Base-by-base conservation (phyloP, 2,797 vertebrate species). In the Tragelaphus eurycerus region DNA sequence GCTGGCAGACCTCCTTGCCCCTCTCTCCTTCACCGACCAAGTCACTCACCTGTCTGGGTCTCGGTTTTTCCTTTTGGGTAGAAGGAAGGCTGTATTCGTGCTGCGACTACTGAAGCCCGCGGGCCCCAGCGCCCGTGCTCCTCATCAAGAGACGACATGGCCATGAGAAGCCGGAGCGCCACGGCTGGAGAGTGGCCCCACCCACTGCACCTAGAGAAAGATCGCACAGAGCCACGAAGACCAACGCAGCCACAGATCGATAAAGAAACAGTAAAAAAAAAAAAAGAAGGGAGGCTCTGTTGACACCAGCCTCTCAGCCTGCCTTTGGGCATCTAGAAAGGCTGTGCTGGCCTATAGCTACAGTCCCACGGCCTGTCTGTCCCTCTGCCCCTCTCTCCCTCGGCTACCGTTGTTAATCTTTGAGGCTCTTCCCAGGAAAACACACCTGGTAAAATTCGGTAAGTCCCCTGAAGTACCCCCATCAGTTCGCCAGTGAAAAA, bases 321-420 rank as follows among this genome's bases (percentile, higher is more conserved):
- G 34, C 23, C 67, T 38, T 29, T 15, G 59, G 62, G 34, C 15
- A 1, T 17, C 48, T 52, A 14, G 87, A 76, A 62, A 31, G 59
- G 19, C n/a, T 6, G 0, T 43, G 55, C 52, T 50, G 85, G 59
- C 14, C 38, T 79, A 57, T 86, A 64, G 57, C n/a, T 50, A 15
- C 8, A 81, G 48, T 17, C 4, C 3, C 6, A 2, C 8, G 2
- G 7, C 55, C 46, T 60, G 9, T 62, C 48, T 89, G 81, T 25
- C 67, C 54, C 31, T 96, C 15, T 3, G 21, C 38, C 76, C 48
- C 29, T 48, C 15, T 50, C 38, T 55, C 88, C 74, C 3, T 78
- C 6, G 13, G 38, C 14, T 7, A 3, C 4, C 0, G 1, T 43
- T 54, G 2, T 78, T 15, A 14, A 71, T 31, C 34, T 48, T 17